Evolutionary conservation across 30 jellyfish, hydroid and myxozoan species (phyloP), one percentile per base, ranked within the genome.

Genomic region (Chrysaora quinquecirrha): DNA sequence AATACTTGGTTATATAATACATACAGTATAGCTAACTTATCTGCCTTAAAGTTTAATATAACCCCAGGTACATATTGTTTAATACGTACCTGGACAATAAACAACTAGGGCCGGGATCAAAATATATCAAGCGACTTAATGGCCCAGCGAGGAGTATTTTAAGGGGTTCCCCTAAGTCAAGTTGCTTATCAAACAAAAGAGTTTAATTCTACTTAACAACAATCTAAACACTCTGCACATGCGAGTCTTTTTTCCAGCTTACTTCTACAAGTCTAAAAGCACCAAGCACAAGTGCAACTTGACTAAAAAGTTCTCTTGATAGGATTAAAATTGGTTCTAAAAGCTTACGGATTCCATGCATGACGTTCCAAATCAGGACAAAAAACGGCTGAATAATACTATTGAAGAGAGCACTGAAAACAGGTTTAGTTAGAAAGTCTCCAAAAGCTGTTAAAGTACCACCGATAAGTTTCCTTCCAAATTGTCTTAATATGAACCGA

Each of bases 371-470:
- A 4, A 70, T 67, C 10, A 87, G 75, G 7, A 80, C 62, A 23
- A 87, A 71, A 75, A 87, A 14, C 10, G 96, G 96, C 32, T 87
- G 96, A 0, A 87, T 30, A 24, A 87, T 49, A 54, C 69, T 28
- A 49, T 87, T 87, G 85, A 71, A 87, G 30, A 80, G 9, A n/a
- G 89, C 87, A 2, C 93, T 34, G 22, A 78, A 74, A 9, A 87
- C 79, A 0, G 96, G 96, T 56, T 87, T 87, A 21, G 69, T 62
- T 27, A 87, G 49, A 60, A 82, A 87, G 81, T 87, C 96, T 4
- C 96, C 89, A 23, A 74, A 56, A 0, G 74, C 92, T 31, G 81
- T 80, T 24, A 87, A 30, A 14, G 67, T 22, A 9, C 96, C 96
- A 4, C 81, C 96, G 22, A 80, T 43, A n/a, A 87, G 88, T 46